Evolutionary conservation across 2,113 vertebrate genomes (phyloP).

Genomic region (Elephas maximus): DNA sequence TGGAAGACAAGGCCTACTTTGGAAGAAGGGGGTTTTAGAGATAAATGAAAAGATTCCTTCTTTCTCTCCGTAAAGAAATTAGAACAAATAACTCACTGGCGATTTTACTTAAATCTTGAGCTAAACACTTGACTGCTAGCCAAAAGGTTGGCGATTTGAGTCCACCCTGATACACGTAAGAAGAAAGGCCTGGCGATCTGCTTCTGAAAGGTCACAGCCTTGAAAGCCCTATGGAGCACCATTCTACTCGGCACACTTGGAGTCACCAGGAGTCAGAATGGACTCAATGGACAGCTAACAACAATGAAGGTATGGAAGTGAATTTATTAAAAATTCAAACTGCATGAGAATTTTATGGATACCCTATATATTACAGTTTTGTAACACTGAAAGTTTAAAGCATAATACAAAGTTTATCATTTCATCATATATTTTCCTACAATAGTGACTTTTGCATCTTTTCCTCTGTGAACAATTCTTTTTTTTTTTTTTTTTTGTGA

Average conservation of each 20-base stretch:
- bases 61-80: background rate
- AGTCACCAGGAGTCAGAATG: background rate
- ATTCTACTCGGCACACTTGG: background rate
- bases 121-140: background rate
- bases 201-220: background rate
- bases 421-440: background rate
- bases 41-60: background rate
- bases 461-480: background rate
- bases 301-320: background rate
- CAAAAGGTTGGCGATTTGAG: background rate
- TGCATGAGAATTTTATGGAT: background rate
- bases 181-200: background rate
- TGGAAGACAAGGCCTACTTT: background rate
- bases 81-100: background rate
- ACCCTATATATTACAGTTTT: background rate
- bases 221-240: background rate
- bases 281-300: background rate
- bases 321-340: conserved; percentile 50
- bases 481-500: background rate
- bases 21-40: background rate
- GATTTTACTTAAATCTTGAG: conserved; percentile 40
- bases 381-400: background rate
- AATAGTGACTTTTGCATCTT: background rate
- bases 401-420: background rate
- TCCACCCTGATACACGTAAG: background rate